These are phyloP conservation scores for Oreocharis arfaki DNA, from an alignment of 2,113 vertebrate genomes.

Conservation along the genomic window DNA sequence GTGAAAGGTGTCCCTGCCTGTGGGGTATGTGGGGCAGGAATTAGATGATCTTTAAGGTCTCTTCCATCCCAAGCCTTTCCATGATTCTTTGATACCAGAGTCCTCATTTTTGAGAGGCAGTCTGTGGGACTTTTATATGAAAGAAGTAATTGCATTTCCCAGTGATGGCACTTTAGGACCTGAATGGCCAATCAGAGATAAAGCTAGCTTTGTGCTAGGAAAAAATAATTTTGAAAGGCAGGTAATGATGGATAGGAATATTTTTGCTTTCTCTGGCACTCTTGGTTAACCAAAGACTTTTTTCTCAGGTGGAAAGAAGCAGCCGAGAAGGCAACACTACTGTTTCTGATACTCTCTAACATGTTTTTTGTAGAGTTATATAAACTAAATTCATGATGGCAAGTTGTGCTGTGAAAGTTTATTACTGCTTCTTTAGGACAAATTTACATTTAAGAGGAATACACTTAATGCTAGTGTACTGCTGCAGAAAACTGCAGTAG, in stretches of 20 bases:
- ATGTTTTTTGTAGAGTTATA: not conserved
- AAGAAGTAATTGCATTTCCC: not conserved
- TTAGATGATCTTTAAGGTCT: not conserved
- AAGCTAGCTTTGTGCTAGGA: not conserved
- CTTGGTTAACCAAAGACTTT: not conserved
- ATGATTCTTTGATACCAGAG: not conserved
- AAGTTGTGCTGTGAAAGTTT: not conserved
- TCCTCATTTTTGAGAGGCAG: not conserved
- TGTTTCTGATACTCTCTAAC: not conserved
- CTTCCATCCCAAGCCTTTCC: not conserved
- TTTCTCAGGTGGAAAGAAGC: not conserved
- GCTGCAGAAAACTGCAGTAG: conserved; percentile 11
- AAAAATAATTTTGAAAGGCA: not conserved
- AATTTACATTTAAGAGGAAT: not conserved
- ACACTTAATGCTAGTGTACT: not conserved
- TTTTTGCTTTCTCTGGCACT: conserved; percentile 4
- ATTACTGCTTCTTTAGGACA: not conserved
- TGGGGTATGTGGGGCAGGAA: not conserved
- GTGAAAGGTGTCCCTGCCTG: not conserved
- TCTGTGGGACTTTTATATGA: not conserved
- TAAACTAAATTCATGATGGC: not conserved
- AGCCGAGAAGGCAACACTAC: not conserved
- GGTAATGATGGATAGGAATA: not conserved
- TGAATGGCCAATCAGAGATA: not conserved
- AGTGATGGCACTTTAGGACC: not conserved